Evolutionary conservation across 2,113 vertebrate genomes (phyloP), one percentile per base, ranked within the genome.

Genomic region (Paracanthobrama guichenoti): DNA sequence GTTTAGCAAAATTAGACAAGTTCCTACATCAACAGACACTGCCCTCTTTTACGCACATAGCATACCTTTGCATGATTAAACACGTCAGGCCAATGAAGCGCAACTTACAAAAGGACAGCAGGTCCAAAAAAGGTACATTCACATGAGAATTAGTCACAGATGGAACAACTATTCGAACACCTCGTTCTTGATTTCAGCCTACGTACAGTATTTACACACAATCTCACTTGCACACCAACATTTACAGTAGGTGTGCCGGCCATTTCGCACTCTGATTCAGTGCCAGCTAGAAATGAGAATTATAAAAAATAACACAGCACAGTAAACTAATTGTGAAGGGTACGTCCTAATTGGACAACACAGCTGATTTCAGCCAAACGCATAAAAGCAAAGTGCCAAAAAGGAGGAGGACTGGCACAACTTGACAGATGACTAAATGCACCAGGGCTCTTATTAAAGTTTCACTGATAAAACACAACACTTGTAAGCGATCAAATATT

Each of bases 391-490:
- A 81, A 57, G 67, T 3, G 48, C 44, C 67, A 83, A 83, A 75
- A 35, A 28, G 28, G 57, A 74, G 48, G 55, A 53, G 20, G 60
- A 50, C 11, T 66, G 44, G 62, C 53, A 78, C 35, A 35, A 69
- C 59, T 72, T 73, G 72, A 59, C 76, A 39, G 39, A 84, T 55
- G 60, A 59, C 44, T 44, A 72, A 84, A 83, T 86, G 62, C 81
- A 84, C 60, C 42, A 46, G 76, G 67, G 87, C 69, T 59, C 75
- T 84, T 78, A 83, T 88, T 86, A 86, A 88, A 85, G 64, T 84
- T 83, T 67, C 48, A 50, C 46, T 39, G 66, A 73, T 87, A 82
- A 85, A 71, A 87, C 55, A 79, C 80, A 75, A 84, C 71, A 81
- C 71, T 81, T 82, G 78, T 86, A 82, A 8, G 44, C 42, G 18